Base-by-base conservation (phyloP, 2,797 vertebrate species). In the Diplodus puntazzo region DNA sequence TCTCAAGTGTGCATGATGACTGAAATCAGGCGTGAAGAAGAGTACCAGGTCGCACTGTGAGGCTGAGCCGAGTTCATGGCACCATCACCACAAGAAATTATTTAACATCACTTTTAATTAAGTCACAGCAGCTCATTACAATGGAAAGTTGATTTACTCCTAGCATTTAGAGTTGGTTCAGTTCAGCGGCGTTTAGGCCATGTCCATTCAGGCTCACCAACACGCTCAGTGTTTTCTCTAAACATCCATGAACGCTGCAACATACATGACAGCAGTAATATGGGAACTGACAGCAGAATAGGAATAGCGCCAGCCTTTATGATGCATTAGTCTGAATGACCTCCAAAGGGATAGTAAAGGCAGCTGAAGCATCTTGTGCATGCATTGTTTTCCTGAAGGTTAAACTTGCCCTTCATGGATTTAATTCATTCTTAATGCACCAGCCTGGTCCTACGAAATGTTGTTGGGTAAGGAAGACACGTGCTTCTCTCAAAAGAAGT, bases 91-190 rank as follows among this genome's bases (percentile, higher is more conserved):
- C 86, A 87, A 90, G 83, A 92, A 92, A 93, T 94, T 89, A 94
- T 92, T 93, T 90, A 91, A 92, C 87, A 92, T 94, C 92, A 86
- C 87, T 93, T 94, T 94, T 94, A 94, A 96, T 95, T 90, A 94
- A 90, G 90, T 88, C 81, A 80, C 86, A 89, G 91, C 86, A 72
- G 87, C 83, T 91, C 81, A 83, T 93, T 92, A 91, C 86, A 90
- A 86, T 69, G 63, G 85, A 85, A 77, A 84, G 75, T 71, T 92
- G 88, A 94, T 91, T 92, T 91, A 85, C 84, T 91, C 87, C 55
- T 80, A 73, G 89, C 63, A 87, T 84, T 86, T 80, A 21, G 21
- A 77, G 83, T 82, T 72, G 20, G 75, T 74, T 68, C 72, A 81
- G 87, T 79, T 86, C 82, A 90, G 72, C 70, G 46, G 75, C 77